Percentiles rank a stretch among this genome's conserved stretches.
These are phyloP conservation scores for Dolichallabes microphthalmus DNA, from an alignment of 2,113 vertebrate species.

Conservation along the genomic window DNA sequence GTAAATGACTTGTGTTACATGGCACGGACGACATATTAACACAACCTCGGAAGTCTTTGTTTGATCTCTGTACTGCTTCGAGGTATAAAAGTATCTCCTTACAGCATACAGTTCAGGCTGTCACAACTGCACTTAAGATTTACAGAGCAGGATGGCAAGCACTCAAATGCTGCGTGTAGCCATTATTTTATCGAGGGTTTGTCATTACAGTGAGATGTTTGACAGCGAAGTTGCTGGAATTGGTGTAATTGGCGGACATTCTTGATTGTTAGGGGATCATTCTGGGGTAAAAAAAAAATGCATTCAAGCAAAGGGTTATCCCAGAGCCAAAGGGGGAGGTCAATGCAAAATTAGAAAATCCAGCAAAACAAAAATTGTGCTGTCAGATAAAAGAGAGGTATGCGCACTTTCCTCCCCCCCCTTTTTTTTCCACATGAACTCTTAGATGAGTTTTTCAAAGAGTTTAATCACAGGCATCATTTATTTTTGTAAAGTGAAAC, in stretches of 20 bases:
- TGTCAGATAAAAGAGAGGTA: background rate
- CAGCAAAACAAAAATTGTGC: background rate
- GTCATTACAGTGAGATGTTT: background rate
- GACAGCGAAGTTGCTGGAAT: constrained; percentile 35
- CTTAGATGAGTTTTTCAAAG: constrained; percentile 1
- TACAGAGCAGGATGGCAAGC: constrained; percentile 58
- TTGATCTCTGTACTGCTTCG: constrained; percentile 49
- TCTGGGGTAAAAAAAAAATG: background rate
- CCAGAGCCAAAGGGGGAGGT: background rate
- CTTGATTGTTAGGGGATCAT: constrained; percentile 13
- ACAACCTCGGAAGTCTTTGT: constrained; percentile 45
- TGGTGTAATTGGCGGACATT: background rate
- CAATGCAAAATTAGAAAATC: background rate
- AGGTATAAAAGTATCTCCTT: constrained; percentile 59
- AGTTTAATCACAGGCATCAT: constrained; percentile 9
- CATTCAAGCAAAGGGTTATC: background rate
- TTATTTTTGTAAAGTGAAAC: constrained; percentile 13
- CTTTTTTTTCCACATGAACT: background rate
- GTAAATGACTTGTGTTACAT: constrained; percentile 56
- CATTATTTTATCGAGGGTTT: constrained; percentile 14
- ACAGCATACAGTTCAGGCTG: constrained; percentile 58
- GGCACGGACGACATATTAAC: constrained; percentile 55
- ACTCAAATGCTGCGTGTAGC: constrained; percentile 47
- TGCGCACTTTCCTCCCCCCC: background rate
- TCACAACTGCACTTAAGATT: constrained; percentile 64